Evolutionary conservation across 2,113 vertebrate species (phyloP), one percentile per base, ranked within the genome.

Genomic region (Mixornis gularis): DNA sequence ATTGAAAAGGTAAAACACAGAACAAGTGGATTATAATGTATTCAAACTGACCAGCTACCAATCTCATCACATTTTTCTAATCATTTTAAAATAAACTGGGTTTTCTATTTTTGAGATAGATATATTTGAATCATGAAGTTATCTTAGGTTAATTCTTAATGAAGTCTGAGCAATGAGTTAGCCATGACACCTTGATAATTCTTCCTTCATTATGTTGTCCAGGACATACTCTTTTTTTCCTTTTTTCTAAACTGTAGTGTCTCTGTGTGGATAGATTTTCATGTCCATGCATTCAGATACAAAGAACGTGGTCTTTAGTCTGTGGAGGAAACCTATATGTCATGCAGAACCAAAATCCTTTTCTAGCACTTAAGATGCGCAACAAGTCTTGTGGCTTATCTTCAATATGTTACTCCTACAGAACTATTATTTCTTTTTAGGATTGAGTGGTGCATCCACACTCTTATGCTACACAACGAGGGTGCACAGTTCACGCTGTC

Each of bases 221-320:
- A 73, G 19, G 12, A 49, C 9, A 22, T 0, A 1, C 30, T 27
- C 0, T 17, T 40, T 40, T 25, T 22, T 41, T 26, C 4, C 27
- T 17, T 59, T 40, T 46, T 30, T 1, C 3, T 30, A 14, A 72
- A 64, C 4, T 64, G 2, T 20, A 34, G 12, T 29, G 22, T 41
- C 29, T 71, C 21, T 49, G 5, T 4, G 4, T 30, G 6, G 24
- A 27, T 14, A 68, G 48, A 27, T 69, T 81, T 73, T 85, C 44
- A 19, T 63, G 38, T 64, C 29, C 56, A 15, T 62, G 20, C 24
- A 41, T 51, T 72, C 16, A 64, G 25, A 59, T 59, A 32, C 19
- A 64, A 63, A 66, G 14, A 58, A 68, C 20, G 32, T 44, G 32
- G 4, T 48, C 27, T 52, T 83, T 49, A 9, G 12, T 41, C 21